Percentiles rank a stretch among this genome's conserved stretches.
phyloP scores from a whole-genome alignment of 2,797 vertebrate genomes.

The Hippocampus kuda region DNA sequence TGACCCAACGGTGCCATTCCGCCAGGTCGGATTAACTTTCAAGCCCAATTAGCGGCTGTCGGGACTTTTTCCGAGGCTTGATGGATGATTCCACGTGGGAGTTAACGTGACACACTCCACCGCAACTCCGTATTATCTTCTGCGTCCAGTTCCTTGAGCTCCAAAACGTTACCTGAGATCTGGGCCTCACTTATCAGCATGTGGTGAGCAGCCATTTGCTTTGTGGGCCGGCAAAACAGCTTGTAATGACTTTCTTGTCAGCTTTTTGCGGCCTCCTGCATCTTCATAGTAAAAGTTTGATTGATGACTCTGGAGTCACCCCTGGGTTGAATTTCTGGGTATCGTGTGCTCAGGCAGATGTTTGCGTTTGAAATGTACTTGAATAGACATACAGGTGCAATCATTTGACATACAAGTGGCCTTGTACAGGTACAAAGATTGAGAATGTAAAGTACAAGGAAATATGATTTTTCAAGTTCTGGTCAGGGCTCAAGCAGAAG shows the following conservation, averaged over 20 bases:
- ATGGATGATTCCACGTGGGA: conserved; percentile 71
- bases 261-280: not conserved
- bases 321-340: not conserved
- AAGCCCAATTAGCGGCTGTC: conserved; percentile 53
- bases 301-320: conserved; percentile 40
- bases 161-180: conserved; percentile 3
- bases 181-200: conserved; percentile 19
- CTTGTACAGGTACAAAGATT: not conserved
- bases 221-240: conserved; percentile 14
- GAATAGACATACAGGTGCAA: not conserved
- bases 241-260: conserved; percentile 31
- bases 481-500: not conserved
- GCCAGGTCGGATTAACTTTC: conserved; percentile 30
- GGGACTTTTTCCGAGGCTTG: conserved; percentile 37
- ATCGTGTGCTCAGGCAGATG: not conserved
- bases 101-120: conserved; percentile 56
- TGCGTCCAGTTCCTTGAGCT: not conserved
- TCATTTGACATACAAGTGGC: not conserved
- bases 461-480: not conserved
- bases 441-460: not conserved
- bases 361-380: not conserved
- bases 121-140: conserved; percentile 21
- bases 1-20: not conserved
- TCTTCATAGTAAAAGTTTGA: conserved; percentile 34
- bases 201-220: conserved; percentile 29